phyloP scores from a whole-genome alignment of 2,113 vertebrate species.

The Ciconia stormi region DNA sequence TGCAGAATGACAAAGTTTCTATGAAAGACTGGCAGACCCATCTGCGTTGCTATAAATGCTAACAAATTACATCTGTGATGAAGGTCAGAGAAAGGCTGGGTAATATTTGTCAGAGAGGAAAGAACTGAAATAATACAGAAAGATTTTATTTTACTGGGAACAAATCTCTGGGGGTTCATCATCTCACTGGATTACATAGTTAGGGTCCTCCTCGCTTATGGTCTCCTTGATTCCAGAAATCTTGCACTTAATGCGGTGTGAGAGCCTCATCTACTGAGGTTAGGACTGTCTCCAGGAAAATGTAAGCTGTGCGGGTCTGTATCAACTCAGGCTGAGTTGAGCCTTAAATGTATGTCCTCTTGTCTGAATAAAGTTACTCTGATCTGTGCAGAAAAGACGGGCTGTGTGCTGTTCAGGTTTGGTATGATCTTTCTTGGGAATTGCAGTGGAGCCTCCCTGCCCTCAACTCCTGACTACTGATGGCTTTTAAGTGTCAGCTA shows the following conservation, averaged over 20 bases:
- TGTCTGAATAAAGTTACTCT: not conserved
- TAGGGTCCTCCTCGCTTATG: not conserved
- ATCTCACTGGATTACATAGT: not conserved
- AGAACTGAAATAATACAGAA: not conserved
- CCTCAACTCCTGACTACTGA: not conserved
- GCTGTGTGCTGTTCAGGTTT: not conserved
- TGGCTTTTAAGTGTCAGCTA: not conserved
- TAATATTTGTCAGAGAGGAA: constrained; percentile 51
- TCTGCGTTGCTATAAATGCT: constrained; percentile 61
- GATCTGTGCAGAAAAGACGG: not conserved
- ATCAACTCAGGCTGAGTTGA: not conserved
- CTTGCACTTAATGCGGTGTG: not conserved
- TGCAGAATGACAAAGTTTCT: constrained; percentile 68
- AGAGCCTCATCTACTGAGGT: not conserved
- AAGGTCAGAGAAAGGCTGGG: constrained; percentile 52
- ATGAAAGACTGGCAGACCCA: constrained; percentile 65
- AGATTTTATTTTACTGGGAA: not conserved
- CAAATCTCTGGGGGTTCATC: not conserved
- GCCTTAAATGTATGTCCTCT: not conserved
- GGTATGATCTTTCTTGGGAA: not conserved
- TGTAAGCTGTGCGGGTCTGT: not conserved
- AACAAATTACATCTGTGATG: constrained; percentile 63
- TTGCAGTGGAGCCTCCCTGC: not conserved
- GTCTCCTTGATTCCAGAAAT: not conserved
- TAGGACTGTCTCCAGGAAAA: not conserved